Percentiles rank a stretch among this genome's conserved stretches.
phyloP scores from a whole-genome alignment of 2,113 vertebrate genomes.

The Leptobrachium ailaonicum region DNA sequence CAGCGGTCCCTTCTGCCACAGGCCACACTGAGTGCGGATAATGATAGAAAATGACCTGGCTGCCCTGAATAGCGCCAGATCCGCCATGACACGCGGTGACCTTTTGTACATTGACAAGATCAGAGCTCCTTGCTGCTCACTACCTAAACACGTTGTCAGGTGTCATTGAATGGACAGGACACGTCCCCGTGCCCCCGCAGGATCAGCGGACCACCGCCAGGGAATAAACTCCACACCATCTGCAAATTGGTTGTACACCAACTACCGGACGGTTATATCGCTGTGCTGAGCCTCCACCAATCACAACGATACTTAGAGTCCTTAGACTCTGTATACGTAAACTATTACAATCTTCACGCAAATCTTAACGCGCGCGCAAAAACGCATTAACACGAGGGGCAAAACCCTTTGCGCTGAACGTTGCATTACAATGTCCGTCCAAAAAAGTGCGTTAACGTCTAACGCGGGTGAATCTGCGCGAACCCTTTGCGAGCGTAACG shows the following conservation, averaged over 20 bases:
- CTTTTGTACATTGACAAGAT: slow-evolving; percentile 12
- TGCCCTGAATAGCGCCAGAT: slow-evolving; percentile 36
- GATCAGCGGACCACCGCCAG: background rate
- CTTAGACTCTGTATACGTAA: too few species aligned
- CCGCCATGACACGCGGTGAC: slow-evolving; percentile 30
- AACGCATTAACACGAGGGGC: too few species aligned
- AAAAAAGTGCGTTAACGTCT: too few species aligned
- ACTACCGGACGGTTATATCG: too few species aligned
- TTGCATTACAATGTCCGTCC: too few species aligned
- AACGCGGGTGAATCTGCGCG: too few species aligned
- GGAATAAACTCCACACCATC: slow-evolving; percentile 15
- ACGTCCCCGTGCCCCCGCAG: background rate
- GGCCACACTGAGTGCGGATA: slow-evolving; percentile 40
- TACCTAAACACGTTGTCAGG: slow-evolving; percentile 22
- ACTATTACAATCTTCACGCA: too few species aligned
- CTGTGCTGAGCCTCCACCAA: too few species aligned
- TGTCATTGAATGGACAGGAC: slow-evolving; percentile 22
- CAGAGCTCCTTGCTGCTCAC: slow-evolving; percentile 18
- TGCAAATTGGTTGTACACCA: background rate
- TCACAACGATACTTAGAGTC: too few species aligned
- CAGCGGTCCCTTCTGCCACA: slow-evolving; percentile 58
- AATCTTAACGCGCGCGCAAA: too few species aligned
- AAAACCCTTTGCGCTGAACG: too few species aligned
- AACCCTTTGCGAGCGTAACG: too few species aligned
- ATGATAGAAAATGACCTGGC: slow-evolving; percentile 13